Conservation (phyloP, 2,797 vertebrate species). For the Avahi laniger region DNA sequence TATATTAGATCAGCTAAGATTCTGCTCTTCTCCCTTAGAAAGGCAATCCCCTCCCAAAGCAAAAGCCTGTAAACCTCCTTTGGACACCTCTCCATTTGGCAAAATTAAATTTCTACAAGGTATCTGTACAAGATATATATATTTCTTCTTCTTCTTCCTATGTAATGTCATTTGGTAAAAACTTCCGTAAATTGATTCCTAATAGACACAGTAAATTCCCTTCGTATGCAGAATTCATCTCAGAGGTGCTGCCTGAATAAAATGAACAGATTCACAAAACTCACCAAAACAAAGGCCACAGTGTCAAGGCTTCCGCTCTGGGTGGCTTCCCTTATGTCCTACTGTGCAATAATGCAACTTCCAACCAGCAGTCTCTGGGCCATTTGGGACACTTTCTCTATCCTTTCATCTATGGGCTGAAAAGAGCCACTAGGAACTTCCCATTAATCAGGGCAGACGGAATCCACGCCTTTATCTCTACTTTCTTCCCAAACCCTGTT, state of each 20-base stretch:
- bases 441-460: neutral
- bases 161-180: neutral
- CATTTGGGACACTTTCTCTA: neutral
- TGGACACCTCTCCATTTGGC: neutral
- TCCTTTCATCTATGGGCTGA: neutral
- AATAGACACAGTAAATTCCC: neutral
- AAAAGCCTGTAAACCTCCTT: neutral
- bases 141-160: neutral
- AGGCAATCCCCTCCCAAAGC: neutral
- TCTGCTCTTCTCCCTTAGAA: neutral
- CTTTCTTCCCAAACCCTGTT: neutral
- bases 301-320: neutral
- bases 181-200: neutral
- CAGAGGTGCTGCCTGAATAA: neutral
- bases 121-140: neutral
- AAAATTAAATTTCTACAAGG: constrained; percentile 19
- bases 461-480: neutral
- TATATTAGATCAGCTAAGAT: neutral
- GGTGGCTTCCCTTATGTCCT: neutral
- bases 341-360: neutral
- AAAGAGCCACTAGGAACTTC: neutral
- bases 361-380: neutral
- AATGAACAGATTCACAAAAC: neutral
- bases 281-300: neutral
- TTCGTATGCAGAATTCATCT: neutral